A percentile compares a stretch with the other conserved stretches of the same genome.
Conservation (phyloP, 2,797 vertebrate species). For the Pygocentrus nattereri region DNA sequence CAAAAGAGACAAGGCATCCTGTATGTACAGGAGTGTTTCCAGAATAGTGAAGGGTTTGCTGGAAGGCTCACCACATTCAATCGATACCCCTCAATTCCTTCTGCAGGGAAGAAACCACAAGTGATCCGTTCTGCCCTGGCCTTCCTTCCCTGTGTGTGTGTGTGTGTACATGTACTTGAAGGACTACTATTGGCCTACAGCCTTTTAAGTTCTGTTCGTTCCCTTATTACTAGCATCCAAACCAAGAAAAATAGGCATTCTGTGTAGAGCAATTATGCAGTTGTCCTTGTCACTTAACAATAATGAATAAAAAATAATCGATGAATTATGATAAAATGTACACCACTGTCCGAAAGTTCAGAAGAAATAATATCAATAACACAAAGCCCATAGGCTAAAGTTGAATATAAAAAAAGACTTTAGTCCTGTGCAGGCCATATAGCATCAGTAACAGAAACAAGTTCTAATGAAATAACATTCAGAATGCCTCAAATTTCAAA, state of each 20-base stretch:
- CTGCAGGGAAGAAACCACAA: conserved; percentile 74
- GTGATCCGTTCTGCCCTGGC: conserved; percentile 76
- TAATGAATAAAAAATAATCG: conserved; percentile 2
- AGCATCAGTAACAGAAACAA: too few species aligned
- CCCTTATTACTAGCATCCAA: conserved; percentile 1
- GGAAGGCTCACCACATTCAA: conserved; percentile 73
- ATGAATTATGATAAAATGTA: background rate
- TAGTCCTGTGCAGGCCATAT: too few species aligned
- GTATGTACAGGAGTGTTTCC: conserved; percentile 71
- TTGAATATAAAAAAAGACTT: too few species aligned
- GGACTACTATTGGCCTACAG: conserved; percentile 16
- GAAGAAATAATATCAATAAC: too few species aligned
- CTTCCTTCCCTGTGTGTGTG: conserved; percentile 70
- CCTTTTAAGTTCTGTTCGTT: conserved; percentile 62
- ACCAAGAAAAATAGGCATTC: conserved; percentile 59
- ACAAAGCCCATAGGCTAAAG: too few species aligned
- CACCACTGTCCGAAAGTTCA: too few species aligned
- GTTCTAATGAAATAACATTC: too few species aligned
- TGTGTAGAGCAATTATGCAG: conserved; percentile 54
- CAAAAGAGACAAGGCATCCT: conserved; percentile 62
- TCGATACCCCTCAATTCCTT: conserved; percentile 77
- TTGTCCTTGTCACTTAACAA: background rate
- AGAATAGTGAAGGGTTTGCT: conserved; percentile 75
- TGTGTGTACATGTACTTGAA: conserved; percentile 75
- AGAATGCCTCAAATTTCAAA: too few species aligned